A percentile compares a stretch with the other conserved stretches of the same genome.
Evolutionary conservation across 2,113 vertebrate species (phyloP).

Genomic region (Neolamprologus brichardi): DNA sequence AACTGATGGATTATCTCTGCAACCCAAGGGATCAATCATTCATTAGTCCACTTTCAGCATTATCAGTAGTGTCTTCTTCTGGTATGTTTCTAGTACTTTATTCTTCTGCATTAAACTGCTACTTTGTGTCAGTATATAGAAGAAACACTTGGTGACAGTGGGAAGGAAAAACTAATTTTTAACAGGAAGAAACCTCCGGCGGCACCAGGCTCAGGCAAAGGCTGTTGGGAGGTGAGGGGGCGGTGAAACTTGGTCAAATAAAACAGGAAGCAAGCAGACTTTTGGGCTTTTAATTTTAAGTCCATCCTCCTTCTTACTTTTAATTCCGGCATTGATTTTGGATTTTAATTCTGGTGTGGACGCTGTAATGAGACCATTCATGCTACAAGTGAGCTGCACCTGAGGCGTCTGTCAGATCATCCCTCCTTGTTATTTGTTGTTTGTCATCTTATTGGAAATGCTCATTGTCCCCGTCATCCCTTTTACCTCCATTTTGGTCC

Average conservation of each 20-base stretch:
- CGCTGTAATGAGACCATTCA: neutral
- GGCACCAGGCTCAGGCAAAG: neutral
- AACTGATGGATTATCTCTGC: neutral
- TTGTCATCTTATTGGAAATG: neutral
- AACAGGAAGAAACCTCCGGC: neutral
- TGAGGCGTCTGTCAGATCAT: neutral
- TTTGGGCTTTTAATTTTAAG: neutral
- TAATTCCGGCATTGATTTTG: neutral
- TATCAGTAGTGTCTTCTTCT: neutral
- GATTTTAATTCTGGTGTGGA: neutral
- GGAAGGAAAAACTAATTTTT: neutral
- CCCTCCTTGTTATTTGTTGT: neutral
- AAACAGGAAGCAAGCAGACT: neutral
- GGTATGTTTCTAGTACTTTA: neutral
- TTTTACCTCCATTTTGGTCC: neutral
- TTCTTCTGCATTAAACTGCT: neutral
- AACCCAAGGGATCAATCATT: neutral
- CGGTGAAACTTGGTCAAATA: neutral
- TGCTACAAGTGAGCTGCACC: neutral
- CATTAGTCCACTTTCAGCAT: neutral
- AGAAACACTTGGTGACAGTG: neutral
- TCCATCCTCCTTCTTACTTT: neutral
- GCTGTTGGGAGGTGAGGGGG: neutral
- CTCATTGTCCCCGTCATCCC: neutral
- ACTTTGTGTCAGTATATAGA: neutral